These are phyloP conservation scores for Euura saliciscinereae DNA, from an alignment of 1,140 invertebrate genomes.

Conservation along the genomic window DNA sequence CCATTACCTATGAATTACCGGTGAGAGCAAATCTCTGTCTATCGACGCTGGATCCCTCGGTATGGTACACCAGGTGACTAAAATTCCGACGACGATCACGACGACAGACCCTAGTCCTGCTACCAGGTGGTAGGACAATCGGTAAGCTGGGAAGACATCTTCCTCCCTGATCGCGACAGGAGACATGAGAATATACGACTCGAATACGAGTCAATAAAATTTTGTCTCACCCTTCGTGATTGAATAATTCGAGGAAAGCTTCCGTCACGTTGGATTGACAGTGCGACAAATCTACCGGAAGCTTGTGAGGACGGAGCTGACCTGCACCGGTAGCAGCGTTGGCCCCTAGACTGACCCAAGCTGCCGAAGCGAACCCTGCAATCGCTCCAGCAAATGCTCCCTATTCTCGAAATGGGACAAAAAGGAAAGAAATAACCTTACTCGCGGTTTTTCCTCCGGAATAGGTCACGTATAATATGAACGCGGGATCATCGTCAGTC, in stretches of 20 bases:
- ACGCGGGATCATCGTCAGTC: too few relatives aligned
- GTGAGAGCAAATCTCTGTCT: conserved; percentile 67
- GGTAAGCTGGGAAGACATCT: conserved; percentile 71
- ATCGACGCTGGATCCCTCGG: conserved; percentile 62
- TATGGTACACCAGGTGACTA: conserved; percentile 73
- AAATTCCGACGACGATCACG: conserved; percentile 69
- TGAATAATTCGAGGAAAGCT: conserved; percentile 44
- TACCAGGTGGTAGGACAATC: conserved; percentile 79
- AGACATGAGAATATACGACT: conserved; percentile 11
- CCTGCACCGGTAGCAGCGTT: conserved; percentile 45
- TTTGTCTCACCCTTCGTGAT: conserved; percentile 38
- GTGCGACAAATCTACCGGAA: conserved; percentile 40
- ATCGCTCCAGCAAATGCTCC: conserved; percentile 50
- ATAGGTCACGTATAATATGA: neutral
- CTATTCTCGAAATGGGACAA: conserved; percentile 29
- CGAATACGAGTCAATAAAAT: neutral
- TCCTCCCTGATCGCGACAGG: conserved; percentile 43
- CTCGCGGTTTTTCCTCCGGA: neutral
- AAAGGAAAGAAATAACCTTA: conserved; percentile 19
- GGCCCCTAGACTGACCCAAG: conserved; percentile 51
- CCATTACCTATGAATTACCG: conserved; percentile 61
- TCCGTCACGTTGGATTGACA: conserved; percentile 46
- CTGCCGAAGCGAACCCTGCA: conserved; percentile 44
- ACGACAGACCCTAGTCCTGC: conserved; percentile 69
- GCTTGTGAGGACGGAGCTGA: conserved; percentile 44